Base-by-base conservation (phyloP, 2,888 invertebrate species). In the Melanargia galathea region DNA sequence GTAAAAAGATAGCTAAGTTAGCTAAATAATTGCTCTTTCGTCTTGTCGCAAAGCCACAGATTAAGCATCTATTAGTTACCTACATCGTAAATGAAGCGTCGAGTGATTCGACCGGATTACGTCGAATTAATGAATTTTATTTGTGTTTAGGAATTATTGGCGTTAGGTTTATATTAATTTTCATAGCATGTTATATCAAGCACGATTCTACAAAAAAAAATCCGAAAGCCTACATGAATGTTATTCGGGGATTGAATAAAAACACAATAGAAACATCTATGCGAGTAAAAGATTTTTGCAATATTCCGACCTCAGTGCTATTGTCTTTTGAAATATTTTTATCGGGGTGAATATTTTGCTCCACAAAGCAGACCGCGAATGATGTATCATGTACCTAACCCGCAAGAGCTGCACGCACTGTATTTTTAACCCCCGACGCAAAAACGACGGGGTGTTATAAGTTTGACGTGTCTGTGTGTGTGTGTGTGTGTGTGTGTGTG, bases 271-370 rank as follows among this genome's bases (percentile, higher is more conserved):
- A 63, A 52, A 43, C 40, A 24, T 60, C 55, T 60, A 40, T 57
- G 49, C 35, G 49, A 61, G 52, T 62, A 46, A 38, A 58, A 52
- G 58, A 43, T 58, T 46, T 54, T 13, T 10, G 43, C 40, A 40
- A 51, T 57, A 62, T 54, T 48, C 52, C 62, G 54, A 64, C 62
- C 57, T 20, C 57, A 30, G 26, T 24, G 57, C 40, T 62, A 52
- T 64, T 58, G 64, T 64, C 62, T 64, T 62, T 8, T 30, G 1
- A 62, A 64, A 54, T 64, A 62, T 76, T 81, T 79, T 82, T 80
- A 76, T 78, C 72, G 73, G 73, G 75, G 68, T 82, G 81, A 84
- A 84, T 84, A 83, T 80, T 82, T 82, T 79, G 79, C 74, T 70
- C 74, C 77, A 18, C 75, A 72, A 65, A 64, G 70, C 73, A 71